Conservation (phyloP, 2,888 invertebrate species). For the Lottia gigantea region DNA sequence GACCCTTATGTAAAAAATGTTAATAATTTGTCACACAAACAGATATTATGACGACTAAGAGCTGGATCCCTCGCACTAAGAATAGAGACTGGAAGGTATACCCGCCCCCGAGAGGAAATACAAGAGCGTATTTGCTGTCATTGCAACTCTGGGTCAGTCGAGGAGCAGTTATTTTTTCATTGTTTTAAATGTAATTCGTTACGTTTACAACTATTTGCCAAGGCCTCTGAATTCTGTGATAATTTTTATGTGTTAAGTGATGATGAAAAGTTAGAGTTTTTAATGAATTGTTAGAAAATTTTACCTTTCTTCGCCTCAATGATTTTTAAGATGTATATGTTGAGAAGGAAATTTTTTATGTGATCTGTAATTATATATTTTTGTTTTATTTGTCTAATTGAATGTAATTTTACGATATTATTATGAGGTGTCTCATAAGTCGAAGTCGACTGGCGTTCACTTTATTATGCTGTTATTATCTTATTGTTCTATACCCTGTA, state of each 20-base stretch:
- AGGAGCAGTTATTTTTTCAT: not conserved
- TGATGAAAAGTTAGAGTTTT: too few relatives aligned
- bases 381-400: not conserved
- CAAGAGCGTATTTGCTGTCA: not conserved
- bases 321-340: not conserved
- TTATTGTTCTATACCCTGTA: not conserved
- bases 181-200: too few relatives aligned
- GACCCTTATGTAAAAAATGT: not conserved
- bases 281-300: not conserved
- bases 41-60: not conserved
- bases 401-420: not conserved
- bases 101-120: not conserved
- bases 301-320: not conserved
- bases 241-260: too few relatives aligned
- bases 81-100: conserved; percentile 3
- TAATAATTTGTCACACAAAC: not conserved
- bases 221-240: too few relatives aligned
- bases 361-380: not conserved
- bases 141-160: not conserved
- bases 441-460: not conserved
- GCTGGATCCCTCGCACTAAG: not conserved
- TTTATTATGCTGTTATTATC: not conserved
- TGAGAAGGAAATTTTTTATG: not conserved
- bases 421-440: not conserved
- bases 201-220: too few relatives aligned